Evolutionary conservation across 30 jellyfish, hydroid and myxozoan genomes (phyloP).

Genomic region (Aurelia aurita): DNA sequence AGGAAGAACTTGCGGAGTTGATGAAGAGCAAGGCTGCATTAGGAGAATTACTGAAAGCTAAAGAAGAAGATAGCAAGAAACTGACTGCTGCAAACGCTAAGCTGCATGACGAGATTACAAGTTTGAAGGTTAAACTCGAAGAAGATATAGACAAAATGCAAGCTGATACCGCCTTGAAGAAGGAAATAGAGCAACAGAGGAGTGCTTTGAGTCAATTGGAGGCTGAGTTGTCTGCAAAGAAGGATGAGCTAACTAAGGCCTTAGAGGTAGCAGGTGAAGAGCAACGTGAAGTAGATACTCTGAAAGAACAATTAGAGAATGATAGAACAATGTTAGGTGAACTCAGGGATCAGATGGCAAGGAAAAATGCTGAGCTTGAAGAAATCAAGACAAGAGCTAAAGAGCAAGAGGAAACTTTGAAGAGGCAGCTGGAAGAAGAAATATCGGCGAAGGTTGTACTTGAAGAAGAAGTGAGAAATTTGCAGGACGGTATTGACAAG

Average conservation of each 20-base stretch:
- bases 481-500: not conserved
- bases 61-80: too few species aligned
- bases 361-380: constrained; percentile 11
- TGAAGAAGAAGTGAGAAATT: constrained; percentile 5
- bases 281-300: not conserved
- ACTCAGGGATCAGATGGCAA: constrained; percentile 1
- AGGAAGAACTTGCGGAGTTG: too few species aligned
- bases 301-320: constrained; percentile 26
- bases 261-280: constrained; percentile 7
- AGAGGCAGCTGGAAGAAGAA: constrained; percentile 1
- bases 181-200: not conserved
- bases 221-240: constrained; percentile 20
- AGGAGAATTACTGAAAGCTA: too few species aligned
- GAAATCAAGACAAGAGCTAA: not conserved
- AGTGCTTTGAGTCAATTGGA: constrained; percentile 2
- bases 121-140: not conserved
- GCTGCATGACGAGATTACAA: constrained; percentile 2
- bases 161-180: not conserved
- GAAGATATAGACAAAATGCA: not conserved
- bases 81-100: too few species aligned
- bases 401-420: not conserved
- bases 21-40: too few species aligned
- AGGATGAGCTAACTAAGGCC: constrained; percentile 9
- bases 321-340: not conserved
- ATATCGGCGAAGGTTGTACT: not conserved